A percentile compares a stretch with the other conserved stretches of the same genome.
Conservation (phyloP, 2,797 vertebrate genomes). For the Chrosomus eos region DNA sequence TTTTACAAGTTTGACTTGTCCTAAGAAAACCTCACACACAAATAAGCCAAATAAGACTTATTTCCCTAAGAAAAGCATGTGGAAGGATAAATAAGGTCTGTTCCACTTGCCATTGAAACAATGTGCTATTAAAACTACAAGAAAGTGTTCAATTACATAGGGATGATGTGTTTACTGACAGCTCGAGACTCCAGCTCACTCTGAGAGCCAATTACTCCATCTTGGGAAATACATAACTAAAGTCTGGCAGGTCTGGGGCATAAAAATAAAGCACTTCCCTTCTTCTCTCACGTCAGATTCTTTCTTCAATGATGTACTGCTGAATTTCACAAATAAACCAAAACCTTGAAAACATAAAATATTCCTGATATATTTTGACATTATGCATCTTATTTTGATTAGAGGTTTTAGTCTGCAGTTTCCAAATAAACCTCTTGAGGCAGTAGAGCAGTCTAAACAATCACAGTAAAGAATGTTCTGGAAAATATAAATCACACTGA, state of each 20-base stretch:
- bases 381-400: not conserved
- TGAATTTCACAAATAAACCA: not conserved
- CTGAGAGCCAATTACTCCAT: conserved; percentile 18
- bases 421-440: not conserved
- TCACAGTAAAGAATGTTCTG: not conserved
- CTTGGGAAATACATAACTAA: not conserved
- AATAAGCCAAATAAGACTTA: conserved; percentile 67
- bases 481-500: not conserved
- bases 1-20: not conserved
- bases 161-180: conserved; percentile 25
- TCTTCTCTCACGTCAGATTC: not conserved
- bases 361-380: not conserved
- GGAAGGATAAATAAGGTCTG: conserved; percentile 11
- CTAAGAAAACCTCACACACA: conserved; percentile 51
- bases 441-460: not conserved
- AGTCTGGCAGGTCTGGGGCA: not conserved
- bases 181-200: not conserved
- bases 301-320: not conserved
- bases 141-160: conserved; percentile 72
- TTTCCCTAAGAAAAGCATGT: conserved; percentile 56
- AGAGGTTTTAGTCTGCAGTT: not conserved
- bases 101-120: conserved; percentile 55
- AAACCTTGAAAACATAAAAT: not conserved
- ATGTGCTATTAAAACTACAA: conserved; percentile 63
- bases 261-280: not conserved